A percentile compares a stretch with the other conserved stretches of the same genome.
Evolutionary conservation across 1,140 invertebrate genomes (phyloP).

Genomic region (Vanessa tameamea): DNA sequence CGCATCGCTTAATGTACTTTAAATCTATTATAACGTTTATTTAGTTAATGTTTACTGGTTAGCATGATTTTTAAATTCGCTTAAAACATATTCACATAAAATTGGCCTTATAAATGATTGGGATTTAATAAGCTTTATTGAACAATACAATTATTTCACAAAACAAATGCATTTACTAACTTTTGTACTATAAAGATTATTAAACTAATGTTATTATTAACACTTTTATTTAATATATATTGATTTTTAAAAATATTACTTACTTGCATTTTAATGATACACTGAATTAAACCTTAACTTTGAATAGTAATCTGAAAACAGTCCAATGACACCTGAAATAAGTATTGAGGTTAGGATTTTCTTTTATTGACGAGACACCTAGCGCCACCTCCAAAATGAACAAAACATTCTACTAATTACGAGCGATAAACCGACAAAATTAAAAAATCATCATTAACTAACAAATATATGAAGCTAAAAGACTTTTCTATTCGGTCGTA

Average conservation of each 20-base stretch:
- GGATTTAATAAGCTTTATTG: no score
- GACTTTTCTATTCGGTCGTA: conserved; percentile 36
- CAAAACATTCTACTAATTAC: conserved; percentile 55
- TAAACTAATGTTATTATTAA: no score
- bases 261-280: no score
- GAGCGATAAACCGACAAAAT: conserved; percentile 46
- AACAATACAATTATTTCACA: no score
- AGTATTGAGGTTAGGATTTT: conserved; percentile 11
- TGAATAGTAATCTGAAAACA: no score
- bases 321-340: not conserved
- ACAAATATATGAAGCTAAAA: not conserved
- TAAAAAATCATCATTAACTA: conserved; percentile 23
- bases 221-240: no score
- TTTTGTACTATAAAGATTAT: no score
- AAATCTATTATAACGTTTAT: not conserved
- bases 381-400: conserved; percentile 51
- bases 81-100: no score
- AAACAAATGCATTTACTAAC: no score
- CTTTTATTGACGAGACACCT: conserved; percentile 41
- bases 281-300: no score
- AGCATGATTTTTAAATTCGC: not conserved
- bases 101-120: no score
- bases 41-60: not conserved
- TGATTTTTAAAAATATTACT: no score
- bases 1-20: not conserved